These are phyloP conservation scores for Pachyuromys duprasi DNA, from an alignment of 2,797 vertebrate genomes.

Conservation along the genomic window DNA sequence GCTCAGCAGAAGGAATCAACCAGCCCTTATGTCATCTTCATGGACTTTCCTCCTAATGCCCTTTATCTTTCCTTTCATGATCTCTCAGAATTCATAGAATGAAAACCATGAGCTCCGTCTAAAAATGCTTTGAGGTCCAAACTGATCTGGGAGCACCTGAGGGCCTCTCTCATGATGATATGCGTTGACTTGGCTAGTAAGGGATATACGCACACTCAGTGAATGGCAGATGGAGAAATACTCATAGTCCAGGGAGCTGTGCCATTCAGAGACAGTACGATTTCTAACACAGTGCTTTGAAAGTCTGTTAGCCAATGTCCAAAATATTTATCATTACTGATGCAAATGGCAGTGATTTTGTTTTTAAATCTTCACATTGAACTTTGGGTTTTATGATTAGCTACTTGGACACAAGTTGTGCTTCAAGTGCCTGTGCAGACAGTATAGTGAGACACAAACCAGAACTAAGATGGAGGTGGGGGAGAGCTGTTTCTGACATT, in stretches of 20 bases:
- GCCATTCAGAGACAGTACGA: neutral
- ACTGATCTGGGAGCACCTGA: neutral
- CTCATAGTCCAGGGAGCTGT: neutral
- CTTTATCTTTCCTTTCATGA: neutral
- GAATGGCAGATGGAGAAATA: slow-evolving; percentile 6
- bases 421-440: neutral
- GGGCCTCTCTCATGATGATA: neutral
- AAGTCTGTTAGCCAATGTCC: neutral
- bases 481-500: neutral
- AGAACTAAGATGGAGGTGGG: neutral
- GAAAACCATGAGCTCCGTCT: neutral
- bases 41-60: neutral
- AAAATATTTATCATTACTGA: neutral
- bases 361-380: neutral
- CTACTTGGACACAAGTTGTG: fast-evolving
- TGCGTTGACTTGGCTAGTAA: neutral
- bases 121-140: slow-evolving; percentile 32
- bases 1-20: slow-evolving; percentile 1
- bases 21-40: neutral
- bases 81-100: neutral
- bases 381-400: slow-evolving; percentile 17
- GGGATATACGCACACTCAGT: neutral
- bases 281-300: neutral
- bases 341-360: neutral
- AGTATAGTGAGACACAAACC: neutral